Evolutionary conservation across 2,888 invertebrate species (phyloP).

Genomic region (Choreutis nemorana): DNA sequence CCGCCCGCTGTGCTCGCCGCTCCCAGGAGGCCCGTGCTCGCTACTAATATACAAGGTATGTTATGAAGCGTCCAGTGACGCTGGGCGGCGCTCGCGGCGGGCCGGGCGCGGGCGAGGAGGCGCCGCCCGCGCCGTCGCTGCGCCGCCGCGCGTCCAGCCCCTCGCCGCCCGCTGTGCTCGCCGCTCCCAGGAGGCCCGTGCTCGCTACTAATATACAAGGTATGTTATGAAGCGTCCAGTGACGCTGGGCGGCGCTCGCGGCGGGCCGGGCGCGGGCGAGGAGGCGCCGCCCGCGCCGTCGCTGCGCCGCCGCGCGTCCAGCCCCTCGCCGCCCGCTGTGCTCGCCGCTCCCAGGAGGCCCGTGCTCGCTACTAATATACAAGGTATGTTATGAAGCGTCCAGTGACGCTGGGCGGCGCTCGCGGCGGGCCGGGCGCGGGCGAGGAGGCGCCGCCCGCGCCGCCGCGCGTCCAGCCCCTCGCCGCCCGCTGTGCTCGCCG

Average conservation of each 20-base stretch:
- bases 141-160: conserved; percentile 57
- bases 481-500: conserved; percentile 23
- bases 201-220: conserved; percentile 54
- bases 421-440: conserved; percentile 57
- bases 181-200: conserved; percentile 34
- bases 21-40: conserved; percentile 39
- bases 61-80: too few species aligned
- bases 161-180: conserved; percentile 22
- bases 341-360: conserved; percentile 32
- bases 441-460: conserved; percentile 73
- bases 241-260: conserved; percentile 36
- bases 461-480: conserved; percentile 72
- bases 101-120: too few species aligned
- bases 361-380: conserved; percentile 45
- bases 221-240: conserved; percentile 48
- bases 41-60: conserved; percentile 48
- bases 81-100: too few species aligned
- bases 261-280: conserved; percentile 27
- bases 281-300: conserved; percentile 51
- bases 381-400: conserved; percentile 56
- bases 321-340: conserved; percentile 29
- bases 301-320: conserved; percentile 51
- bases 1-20: conserved; percentile 24
- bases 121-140: conserved; percentile 49
- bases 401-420: conserved; percentile 30